phyloP scores from a whole-genome alignment of 2,797 vertebrate species.

The Dipus sagitta region DNA sequence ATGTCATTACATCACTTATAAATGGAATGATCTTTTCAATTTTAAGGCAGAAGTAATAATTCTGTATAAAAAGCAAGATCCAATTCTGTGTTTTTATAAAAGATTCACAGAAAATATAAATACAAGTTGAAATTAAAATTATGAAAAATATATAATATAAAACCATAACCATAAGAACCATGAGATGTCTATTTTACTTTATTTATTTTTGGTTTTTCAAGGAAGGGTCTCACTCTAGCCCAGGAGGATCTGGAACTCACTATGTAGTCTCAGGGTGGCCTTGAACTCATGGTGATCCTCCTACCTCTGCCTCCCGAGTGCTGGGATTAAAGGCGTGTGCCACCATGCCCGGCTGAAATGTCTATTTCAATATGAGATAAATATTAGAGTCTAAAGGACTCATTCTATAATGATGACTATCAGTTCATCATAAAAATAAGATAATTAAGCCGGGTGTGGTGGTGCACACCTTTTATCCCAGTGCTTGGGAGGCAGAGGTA shows the following conservation, averaged over 20 bases:
- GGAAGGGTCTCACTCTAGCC: too few relatives aligned
- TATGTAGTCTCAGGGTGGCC: too few relatives aligned
- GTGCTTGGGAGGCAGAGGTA: too few relatives aligned
- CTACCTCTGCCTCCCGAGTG: too few relatives aligned
- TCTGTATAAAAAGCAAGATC: background rate
- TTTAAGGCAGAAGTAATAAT: constrained; percentile 1
- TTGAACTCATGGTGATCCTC: too few relatives aligned
- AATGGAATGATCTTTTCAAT: background rate
- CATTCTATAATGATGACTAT: too few relatives aligned
- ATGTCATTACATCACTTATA: constrained; percentile 40
- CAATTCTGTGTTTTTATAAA: constrained; percentile 7
- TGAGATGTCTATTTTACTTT: background rate
- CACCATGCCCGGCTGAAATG: too few relatives aligned
- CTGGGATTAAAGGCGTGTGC: too few relatives aligned
- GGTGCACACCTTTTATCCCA: too few relatives aligned
- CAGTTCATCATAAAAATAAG: constrained; percentile 41
- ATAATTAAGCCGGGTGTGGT: too few relatives aligned
- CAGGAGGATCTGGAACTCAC: too few relatives aligned
- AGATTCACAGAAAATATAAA: constrained; percentile 38
- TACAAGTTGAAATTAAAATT: background rate
- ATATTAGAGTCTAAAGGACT: constrained; percentile 1
- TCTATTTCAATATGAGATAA: constrained; percentile 27
- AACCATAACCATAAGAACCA: background rate
- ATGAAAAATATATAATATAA: background rate
- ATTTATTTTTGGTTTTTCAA: too few relatives aligned